Evolutionary conservation across 1,140 invertebrate genomes (phyloP), one percentile per base, ranked within the genome.

Genomic region (Cotesia typhae): DNA sequence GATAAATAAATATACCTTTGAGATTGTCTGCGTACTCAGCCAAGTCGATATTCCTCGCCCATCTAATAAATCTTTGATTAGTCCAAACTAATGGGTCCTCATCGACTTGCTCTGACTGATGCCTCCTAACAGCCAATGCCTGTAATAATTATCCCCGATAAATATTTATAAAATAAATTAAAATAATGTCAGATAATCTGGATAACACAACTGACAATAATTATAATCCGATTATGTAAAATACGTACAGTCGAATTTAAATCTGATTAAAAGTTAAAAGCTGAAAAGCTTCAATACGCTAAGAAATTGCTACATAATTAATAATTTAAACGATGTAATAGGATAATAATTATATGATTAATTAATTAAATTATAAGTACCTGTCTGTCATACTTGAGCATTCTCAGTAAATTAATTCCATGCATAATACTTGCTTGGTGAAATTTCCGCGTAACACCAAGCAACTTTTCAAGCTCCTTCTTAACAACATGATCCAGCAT

Each of bases 31-130:
- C 94, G 82, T 96, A 98, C 89, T 98, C 96, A 60, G 92, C 92
- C 77, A 98, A 89, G 87, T 98, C 96, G 81, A 98, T 97, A 83
- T 93, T 94, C 77, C 94, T 90, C 20, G 95, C 94, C 96, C 96
- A 98, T 79, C 94, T 91, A 72, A 97, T 94, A 81, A 97, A 95
- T 80, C 95, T 91, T 79, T 96, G 93, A 88, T 97, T 97, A 73
- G 95, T 97, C 96, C 96, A 98, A 20, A 98, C 95, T 67, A 98
- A 87, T 52, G 95, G 95, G 89, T 98, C 95, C 17, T 92, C 92
- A 81, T 96, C 94, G 53, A 94, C 91, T 77, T 91, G 92, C 81
- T 97, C 95, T 81, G 94, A 95, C 80, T 96, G 94, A 81, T 94
- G 92, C 76, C 96, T 90, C 77, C 96, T 89, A 72, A 97, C 93